Percentiles rank a stretch among this genome's conserved stretches.
Conservation (phyloP, 2,797 vertebrate genomes). For the Psittacula derbiana region DNA sequence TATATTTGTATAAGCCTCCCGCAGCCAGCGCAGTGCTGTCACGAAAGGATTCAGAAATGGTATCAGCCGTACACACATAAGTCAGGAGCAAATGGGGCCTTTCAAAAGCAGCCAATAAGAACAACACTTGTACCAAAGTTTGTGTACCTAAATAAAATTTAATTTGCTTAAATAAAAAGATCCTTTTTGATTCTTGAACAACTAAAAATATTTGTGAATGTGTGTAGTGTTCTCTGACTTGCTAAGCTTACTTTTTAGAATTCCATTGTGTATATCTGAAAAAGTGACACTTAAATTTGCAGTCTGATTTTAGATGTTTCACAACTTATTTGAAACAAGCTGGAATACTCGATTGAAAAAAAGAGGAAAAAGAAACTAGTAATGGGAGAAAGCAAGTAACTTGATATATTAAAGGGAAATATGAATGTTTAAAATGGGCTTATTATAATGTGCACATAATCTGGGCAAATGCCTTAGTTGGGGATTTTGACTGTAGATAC, state of each 20-base stretch:
- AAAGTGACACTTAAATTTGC: background rate
- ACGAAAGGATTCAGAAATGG: background rate
- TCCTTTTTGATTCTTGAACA: background rate
- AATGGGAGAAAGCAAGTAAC: background rate
- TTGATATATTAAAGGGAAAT: background rate
- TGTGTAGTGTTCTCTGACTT: background rate
- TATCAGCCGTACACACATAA: background rate
- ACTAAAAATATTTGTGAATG: background rate
- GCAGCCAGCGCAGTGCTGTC: background rate
- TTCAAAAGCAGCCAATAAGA: background rate
- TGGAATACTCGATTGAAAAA: background rate
- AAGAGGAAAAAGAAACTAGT: background rate
- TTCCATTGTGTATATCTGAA: background rate
- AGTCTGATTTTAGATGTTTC: background rate
- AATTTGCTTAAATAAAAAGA: background rate
- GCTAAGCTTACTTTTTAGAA: background rate
- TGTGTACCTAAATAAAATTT: background rate
- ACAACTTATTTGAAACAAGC: background rate
- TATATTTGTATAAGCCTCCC: conserved; percentile 77
- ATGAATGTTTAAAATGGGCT: background rate
- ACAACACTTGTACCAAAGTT: background rate
- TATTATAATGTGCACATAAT: background rate
- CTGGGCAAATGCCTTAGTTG: background rate
- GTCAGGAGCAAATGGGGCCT: background rate
- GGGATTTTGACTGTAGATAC: background rate